Base-by-base conservation (phyloP, 2,113 vertebrate species). In the Excalfactoria chinensis region DNA sequence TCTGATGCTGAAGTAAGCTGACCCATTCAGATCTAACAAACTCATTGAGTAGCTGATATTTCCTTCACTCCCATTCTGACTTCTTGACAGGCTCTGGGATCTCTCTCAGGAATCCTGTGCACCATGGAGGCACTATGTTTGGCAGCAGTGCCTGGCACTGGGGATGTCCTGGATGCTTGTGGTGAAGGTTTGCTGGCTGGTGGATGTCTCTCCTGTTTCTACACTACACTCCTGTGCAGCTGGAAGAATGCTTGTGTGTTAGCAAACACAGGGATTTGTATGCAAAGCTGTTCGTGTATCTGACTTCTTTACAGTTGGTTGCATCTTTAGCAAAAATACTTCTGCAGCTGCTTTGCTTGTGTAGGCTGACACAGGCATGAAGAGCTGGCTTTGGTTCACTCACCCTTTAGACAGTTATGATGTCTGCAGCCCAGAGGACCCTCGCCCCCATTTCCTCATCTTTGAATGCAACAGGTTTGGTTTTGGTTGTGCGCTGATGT, bases 31-130 rank as follows among this genome's bases (percentile, higher is more conserved):
- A 92, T 91, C 58, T 91, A 96, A 95, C 73, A 78, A 95, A 82
- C 49, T 94, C 44, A 7, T 69, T 85, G 69, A 91, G 49, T 93
- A 96, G 82, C 37, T 85, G 68, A 95, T 96, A 90, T 66, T 93
- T 95, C 75, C 89, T 49, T 97, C 20, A 3, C 55, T 58, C 32
- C 32, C 96, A 96, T 93, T 95, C 91, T 90, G 90, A 97, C 90
- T 86, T 95, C 83, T 86, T 86, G 88, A 87, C 91, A 94, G 95
- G 90, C 91, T 95, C 95, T 96, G 97, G 96, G 97, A 95, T 97
- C 87, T 96, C 93, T 96, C 97, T 97, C 95, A 93, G 97, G 97
- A 98, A 97, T 96, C 84, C 78, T 95, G 67, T 77, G 67, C 56
- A 73, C 73, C 55, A 81, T 82, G 22, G 16, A 66, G 79, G 88